Evolutionary conservation across 2,888 invertebrate species (phyloP), one percentile per base, ranked within the genome.

Genomic region (Girardia tigrina): DNA sequence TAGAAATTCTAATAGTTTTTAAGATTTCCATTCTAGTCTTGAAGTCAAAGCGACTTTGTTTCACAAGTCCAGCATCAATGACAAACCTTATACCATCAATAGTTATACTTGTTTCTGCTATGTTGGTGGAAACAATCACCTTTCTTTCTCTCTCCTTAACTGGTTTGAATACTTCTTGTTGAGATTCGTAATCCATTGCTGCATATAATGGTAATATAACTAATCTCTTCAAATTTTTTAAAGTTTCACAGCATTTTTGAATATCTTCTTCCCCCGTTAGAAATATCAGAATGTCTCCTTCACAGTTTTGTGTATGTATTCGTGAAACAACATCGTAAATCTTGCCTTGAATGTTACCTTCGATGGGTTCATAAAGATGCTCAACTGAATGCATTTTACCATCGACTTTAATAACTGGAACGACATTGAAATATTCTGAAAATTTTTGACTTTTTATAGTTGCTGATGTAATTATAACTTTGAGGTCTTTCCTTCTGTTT

Each of bases 251-350:
- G 71, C 83, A 82, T 73, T 79, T 79, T 56, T 82, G 81, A 16
- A 81, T 82, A 78, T 84, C 84, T 20, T 79, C 56, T 16, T 81
- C 80, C 16, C 82, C 79, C 6, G 82, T 81, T n/a, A 83, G 74
- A 78, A 86, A 86, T 0, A 85, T 84, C 0, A 86, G 80, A 75
- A 85, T 81, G 77, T 84, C 83, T 1, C 84, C 84, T 14, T 70
- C 74, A 14, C 78, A 77, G 73, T 79, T 79, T 23, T 77, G 76
- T 6, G 72, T 29, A 77, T 83, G 82, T 29, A 84, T 80, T 26
- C 81, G 78, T 1, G 80, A 71, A 42, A 81, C 78, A 42, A 81
- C 79, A 28, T 80, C 73, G 0, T 83, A 78, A 12, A 82, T 81
- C 73, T 79, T 79, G 16, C 73, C 76, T 42, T 80, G 73, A 16